Evolutionary conservation across 64 coral and sea anemone species (phyloP), one percentile per base, ranked within the genome.

Genomic region (Pocillopora damicornis): DNA sequence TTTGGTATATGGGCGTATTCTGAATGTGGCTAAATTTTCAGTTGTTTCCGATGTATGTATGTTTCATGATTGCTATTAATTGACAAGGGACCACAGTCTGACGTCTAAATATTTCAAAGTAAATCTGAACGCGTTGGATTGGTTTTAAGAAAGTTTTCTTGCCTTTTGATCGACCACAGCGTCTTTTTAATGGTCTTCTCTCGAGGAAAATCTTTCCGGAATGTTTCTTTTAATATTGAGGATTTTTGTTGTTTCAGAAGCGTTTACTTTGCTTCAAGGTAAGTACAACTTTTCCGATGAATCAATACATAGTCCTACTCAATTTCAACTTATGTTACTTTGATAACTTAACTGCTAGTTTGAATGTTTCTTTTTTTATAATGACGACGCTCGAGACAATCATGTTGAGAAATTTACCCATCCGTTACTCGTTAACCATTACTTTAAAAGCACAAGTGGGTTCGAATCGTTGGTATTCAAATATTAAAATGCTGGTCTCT

Each of bases 41-140:
- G 26, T 65, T 15, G 25, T 12, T 57, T 73, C 63, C 63, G n/a
- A 72, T 68, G 57, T n/a, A 85, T 57, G 63, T 85, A 56, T 37
- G 81, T 58, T 35, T 35, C 58, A 56, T 71, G 63, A 85, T 73
- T 57, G 62, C 58, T 72, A 58, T 85, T 85, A 71, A 85, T 66
- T 68, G 65, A 85, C 51, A 60, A 7, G 36, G 18, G 80, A 62
- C 20, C 36, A 42, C 37, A 58, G 57, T 72, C 22, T 85, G 81
- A 72, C 81, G 58, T 14, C 30, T 4, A 56, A 73, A 72, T 34
- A 56, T 18, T 85, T 67, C 37, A 57, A 58, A 25, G 65, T 85
- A 85, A 85, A 72, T 85, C 20, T 45, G 22, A 73, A 20, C 34
- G n/a, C 35, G 57, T 15, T 67, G 7, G 42, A 58, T 51, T 11